Conservation (phyloP, 2,797 vertebrate genomes). For the Pampus argenteus region DNA sequence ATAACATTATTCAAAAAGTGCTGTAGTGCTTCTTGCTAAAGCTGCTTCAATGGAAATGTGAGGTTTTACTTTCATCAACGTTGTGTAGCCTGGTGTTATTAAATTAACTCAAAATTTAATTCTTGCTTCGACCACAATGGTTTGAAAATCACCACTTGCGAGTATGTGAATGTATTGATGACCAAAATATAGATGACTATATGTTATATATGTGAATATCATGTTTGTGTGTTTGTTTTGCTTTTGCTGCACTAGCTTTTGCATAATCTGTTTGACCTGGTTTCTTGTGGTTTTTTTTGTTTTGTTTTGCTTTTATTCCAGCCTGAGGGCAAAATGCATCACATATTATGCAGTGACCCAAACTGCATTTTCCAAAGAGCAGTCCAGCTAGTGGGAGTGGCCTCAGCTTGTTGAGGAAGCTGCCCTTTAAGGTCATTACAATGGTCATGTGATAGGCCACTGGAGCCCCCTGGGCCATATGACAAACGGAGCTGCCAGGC, state of each 20-base stretch:
- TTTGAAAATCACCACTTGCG: constrained; percentile 25
- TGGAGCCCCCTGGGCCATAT: constrained; percentile 83
- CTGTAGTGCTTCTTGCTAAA: constrained; percentile 16
- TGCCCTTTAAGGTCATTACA: constrained; percentile 85
- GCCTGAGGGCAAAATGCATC: constrained; percentile 65
- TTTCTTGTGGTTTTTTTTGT: constrained; percentile 47
- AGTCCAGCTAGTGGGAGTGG: constrained; percentile 71
- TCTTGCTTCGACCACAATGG: constrained; percentile 34
- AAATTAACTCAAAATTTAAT: constrained; percentile 39
- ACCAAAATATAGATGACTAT: constrained; percentile 16
- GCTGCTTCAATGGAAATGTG: constrained; percentile 14
- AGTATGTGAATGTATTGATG: constrained; percentile 15
- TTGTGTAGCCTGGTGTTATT: constrained; percentile 22
- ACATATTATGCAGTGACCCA: constrained; percentile 70
- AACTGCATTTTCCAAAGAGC: constrained; percentile 76
- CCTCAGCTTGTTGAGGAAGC: constrained; percentile 76
- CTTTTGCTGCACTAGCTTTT: constrained; percentile 47
- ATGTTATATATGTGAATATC: too few relatives aligned
- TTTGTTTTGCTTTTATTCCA: constrained; percentile 32
- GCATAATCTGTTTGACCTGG: constrained; percentile 61
- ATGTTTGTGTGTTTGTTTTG: constrained; percentile 35
- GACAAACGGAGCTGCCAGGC: constrained; percentile 85
- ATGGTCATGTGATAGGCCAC: constrained; percentile 82
- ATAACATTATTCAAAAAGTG: constrained; percentile 25
- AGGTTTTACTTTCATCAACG: not conserved